A percentile compares a stretch with the other conserved stretches of the same genome.
These are phyloP conservation scores for Leptopilina drosophilae DNA, from an alignment of 2,888 invertebrate species.

Conservation along the genomic window DNA sequence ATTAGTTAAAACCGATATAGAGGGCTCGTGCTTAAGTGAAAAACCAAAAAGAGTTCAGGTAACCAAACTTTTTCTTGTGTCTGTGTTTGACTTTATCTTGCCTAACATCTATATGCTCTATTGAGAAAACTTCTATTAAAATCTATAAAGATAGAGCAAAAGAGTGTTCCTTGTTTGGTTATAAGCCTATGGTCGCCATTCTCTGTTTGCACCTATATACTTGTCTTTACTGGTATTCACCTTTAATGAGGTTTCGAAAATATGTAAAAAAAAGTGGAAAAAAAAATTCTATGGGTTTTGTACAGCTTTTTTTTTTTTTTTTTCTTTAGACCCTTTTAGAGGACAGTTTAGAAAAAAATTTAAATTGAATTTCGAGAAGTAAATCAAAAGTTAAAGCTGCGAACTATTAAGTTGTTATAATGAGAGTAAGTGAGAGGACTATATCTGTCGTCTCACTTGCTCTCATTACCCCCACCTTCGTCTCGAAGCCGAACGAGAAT, in stretches of 20 bases:
- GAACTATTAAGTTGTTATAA: too few relatives aligned
- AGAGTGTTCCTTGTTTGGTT: conserved; percentile 6
- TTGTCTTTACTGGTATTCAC: conserved; percentile 72
- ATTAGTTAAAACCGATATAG: conserved; percentile 40
- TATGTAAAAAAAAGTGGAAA: too few relatives aligned
- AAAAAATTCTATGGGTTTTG: neutral
- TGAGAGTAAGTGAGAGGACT: too few relatives aligned
- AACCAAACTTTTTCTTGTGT: conserved; percentile 57
- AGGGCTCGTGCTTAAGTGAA: conserved; percentile 57
- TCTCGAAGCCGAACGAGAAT: too few relatives aligned
- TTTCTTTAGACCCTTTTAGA: conserved; percentile 18
- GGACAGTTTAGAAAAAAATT: too few relatives aligned
- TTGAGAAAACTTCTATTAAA: conserved; percentile 43
- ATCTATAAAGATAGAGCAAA: neutral
- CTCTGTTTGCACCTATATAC: conserved; percentile 68
- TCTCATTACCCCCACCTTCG: too few relatives aligned
- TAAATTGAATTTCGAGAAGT: too few relatives aligned
- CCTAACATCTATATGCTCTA: conserved; percentile 58
- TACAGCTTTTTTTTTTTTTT: neutral
- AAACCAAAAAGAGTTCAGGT: conserved; percentile 62
- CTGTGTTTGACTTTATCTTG: conserved; percentile 68
- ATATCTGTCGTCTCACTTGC: too few relatives aligned
- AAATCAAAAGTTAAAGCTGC: too few relatives aligned
- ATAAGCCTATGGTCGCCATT: conserved; percentile 56
- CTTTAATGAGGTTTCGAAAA: conserved; percentile 68